Evolutionary conservation across 2,113 vertebrate genomes (phyloP).

Genomic region (Nothocercus julius): DNA sequence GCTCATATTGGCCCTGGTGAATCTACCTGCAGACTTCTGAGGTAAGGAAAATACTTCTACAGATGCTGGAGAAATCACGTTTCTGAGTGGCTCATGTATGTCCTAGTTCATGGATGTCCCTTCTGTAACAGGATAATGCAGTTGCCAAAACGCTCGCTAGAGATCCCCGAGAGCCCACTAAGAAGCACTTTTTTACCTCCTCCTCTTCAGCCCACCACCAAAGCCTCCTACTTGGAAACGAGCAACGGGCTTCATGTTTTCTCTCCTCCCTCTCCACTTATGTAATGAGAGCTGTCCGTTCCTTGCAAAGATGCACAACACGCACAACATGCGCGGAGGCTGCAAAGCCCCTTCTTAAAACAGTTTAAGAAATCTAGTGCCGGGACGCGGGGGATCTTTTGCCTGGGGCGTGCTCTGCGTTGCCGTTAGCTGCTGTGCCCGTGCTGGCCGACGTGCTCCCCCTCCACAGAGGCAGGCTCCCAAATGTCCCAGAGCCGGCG

Average conservation of each 20-base stretch:
- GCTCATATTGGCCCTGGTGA: neutral
- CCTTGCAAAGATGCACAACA: neutral
- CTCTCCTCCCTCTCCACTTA: neutral
- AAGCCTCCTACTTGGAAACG: neutral
- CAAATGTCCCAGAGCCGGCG: neutral
- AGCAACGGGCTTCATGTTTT: neutral
- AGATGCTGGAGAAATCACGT: neutral
- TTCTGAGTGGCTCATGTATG: accelerated
- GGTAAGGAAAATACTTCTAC: neutral
- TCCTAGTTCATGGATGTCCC: accelerated
- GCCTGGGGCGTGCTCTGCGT: neutral
- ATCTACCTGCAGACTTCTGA: neutral
- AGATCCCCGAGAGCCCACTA: neutral
- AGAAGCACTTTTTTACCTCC: neutral
- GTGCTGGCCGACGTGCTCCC: neutral
- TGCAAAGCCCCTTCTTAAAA: neutral
- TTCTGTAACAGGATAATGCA: neutral
- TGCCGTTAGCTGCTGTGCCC: neutral
- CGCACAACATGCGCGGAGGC: neutral
- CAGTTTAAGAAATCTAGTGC: neutral
- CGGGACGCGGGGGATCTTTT: neutral
- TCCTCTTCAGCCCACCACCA: neutral
- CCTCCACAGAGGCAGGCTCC: neutral
- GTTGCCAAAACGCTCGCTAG: accelerated
- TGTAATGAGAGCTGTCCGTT: neutral